A percentile compares a stretch with the other conserved stretches of the same genome.
Conservation (phyloP, 2,113 vertebrate genomes). For the Campylomormyrus tamandua region DNA sequence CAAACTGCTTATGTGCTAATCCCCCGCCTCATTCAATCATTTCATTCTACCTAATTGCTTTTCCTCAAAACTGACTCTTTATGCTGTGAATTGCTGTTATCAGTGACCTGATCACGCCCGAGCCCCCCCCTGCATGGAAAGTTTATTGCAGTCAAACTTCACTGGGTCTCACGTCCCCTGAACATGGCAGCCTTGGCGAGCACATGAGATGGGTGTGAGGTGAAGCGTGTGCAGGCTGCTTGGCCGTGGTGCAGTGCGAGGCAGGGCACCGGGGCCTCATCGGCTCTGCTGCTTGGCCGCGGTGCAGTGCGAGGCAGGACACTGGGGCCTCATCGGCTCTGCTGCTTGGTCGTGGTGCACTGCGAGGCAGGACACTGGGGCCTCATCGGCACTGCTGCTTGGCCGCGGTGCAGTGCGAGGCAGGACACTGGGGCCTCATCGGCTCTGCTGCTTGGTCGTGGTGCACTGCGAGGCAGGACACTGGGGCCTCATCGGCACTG, state of each 20-base stretch:
- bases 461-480: background rate
- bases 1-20: background rate
- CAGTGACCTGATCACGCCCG: background rate
- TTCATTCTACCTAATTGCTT: background rate
- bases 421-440: background rate
- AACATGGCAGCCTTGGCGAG: background rate
- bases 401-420: background rate
- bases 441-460: slow-evolving; percentile 9
- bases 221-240: background rate
- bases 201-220: background rate
- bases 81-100: background rate
- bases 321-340: background rate
- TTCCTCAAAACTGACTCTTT: background rate
- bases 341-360: slow-evolving; percentile 29
- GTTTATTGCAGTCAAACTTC: background rate
- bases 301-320: background rate
- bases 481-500: background rate
- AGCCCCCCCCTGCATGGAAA: background rate
- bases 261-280: background rate
- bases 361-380: background rate
- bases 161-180: background rate
- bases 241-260: background rate
- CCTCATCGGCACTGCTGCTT: slow-evolving; percentile 29
- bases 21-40: background rate
- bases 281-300: slow-evolving; percentile 28